Base-by-base conservation (phyloP, 2,888 invertebrate species). In the Pseudococcus longispinus region DNA sequence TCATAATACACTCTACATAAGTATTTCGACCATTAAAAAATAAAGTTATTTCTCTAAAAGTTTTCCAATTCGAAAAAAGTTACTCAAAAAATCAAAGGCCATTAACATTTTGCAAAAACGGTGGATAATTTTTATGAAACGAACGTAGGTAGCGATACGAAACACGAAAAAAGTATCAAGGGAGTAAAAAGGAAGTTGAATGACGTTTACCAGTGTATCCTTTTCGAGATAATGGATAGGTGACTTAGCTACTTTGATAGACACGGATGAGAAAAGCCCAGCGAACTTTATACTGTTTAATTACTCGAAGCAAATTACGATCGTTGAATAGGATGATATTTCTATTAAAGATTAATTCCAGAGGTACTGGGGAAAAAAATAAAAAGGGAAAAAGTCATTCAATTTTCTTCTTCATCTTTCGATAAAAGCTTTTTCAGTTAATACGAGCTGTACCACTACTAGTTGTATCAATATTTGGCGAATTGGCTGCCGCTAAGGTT, bases 381-480 rank as follows among this genome's bases (percentile, higher is more conserved):
- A 26, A 60, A 65, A 26, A 18, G 46, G 46, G n/a, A 55, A 70
- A 70, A 70, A 29, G 70, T 70, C 70, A 29, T 70, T 70, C 70
- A 70, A 70, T 70, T 70, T 70, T 70, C 60, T 55, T 29, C 70
- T 15, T 29, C 70, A 70, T 70, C 70, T 15, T 70, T 60, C 32
- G 70, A 70, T 70, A 29, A 70, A 70, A 70, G 70, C 70, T 70
- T 70, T 70, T 70, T 29, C 26, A 65, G 65, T 65, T 65, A 65
- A 65, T 65, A 65, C 65, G 13, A 70, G 29, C 9, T 15, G 8
- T 29, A 60, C 32, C 15, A 4, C n/a, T n/a, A n/a, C n/a, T 29
- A 70, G 70, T 70, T 70, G 29, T 70, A 70, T 70, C 70, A 70
- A 70, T 70, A 70, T 70, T 70, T 70, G 70, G 70, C 70, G 70